Evolutionary conservation across 2,797 vertebrate species (phyloP).

Genomic region (Anas bernieri): DNA sequence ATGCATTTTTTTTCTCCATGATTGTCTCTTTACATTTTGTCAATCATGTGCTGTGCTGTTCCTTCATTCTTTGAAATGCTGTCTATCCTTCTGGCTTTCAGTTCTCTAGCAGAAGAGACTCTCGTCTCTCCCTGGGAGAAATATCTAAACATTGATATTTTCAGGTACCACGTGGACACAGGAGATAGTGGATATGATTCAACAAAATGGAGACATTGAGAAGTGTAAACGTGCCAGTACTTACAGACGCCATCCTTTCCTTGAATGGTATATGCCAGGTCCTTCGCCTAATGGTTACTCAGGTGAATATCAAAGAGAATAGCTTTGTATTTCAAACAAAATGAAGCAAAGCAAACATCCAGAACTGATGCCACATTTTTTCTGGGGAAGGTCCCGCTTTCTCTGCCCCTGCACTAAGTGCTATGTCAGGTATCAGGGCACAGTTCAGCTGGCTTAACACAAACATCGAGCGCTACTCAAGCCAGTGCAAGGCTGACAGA

Average conservation of each 20-base stretch:
- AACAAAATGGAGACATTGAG: conserved; percentile 70
- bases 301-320: conserved; percentile 43
- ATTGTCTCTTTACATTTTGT: not conserved
- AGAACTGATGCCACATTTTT: not conserved
- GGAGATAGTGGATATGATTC: conserved; percentile 81
- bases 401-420: not conserved
- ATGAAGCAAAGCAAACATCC: not conserved
- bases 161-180: conserved; percentile 81
- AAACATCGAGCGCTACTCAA: not conserved
- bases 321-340: not conserved
- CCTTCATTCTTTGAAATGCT: not conserved
- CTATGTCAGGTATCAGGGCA: not conserved
- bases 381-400: not conserved
- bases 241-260: conserved; percentile 75
- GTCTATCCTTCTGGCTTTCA: not conserved
- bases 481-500: not conserved
- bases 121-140: not conserved
- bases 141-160: not conserved
- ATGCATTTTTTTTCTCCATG: not conserved
- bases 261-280: conserved; percentile 61
- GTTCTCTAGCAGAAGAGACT: not conserved
- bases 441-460: not conserved
- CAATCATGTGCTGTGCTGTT: not conserved
- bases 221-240: conserved; percentile 71
- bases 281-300: not conserved